Conservation (phyloP, 2,797 vertebrate genomes). For the Hirundo rustica region DNA sequence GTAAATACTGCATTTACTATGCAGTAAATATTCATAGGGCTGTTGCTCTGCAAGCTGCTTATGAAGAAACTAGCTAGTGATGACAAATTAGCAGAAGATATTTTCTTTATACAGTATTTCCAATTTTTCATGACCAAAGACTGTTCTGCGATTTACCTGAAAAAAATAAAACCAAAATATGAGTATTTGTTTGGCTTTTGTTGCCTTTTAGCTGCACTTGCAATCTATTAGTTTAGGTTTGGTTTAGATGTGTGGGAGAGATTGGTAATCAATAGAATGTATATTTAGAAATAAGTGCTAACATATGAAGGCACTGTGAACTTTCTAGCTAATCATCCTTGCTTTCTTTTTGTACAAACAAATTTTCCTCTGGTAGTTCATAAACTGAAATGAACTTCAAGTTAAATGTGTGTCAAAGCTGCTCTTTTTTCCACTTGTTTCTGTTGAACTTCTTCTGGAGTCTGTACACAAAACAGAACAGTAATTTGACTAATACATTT, state of each 20-base stretch:
- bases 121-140: accelerated
- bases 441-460: neutral
- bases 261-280: neutral
- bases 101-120: neutral
- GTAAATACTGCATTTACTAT: too few species aligned
- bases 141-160: neutral
- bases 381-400: neutral
- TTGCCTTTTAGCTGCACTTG: neutral
- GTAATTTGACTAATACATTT: neutral
- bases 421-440: neutral
- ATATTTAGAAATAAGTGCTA: neutral
- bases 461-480: neutral
- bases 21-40: neutral
- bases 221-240: neutral
- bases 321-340: neutral
- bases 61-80: neutral
- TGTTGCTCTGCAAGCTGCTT: neutral
- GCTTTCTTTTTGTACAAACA: neutral
- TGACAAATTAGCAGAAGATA: neutral
- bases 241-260: neutral
- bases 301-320: neutral
- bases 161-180: neutral
- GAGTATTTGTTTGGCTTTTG: neutral
- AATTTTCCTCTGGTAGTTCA: neutral
- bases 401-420: neutral